A percentile compares a stretch with the other conserved stretches of the same genome.
Evolutionary conservation across 2,113 vertebrate genomes (phyloP).

Genomic region (Pristiophorus japonicus): DNA sequence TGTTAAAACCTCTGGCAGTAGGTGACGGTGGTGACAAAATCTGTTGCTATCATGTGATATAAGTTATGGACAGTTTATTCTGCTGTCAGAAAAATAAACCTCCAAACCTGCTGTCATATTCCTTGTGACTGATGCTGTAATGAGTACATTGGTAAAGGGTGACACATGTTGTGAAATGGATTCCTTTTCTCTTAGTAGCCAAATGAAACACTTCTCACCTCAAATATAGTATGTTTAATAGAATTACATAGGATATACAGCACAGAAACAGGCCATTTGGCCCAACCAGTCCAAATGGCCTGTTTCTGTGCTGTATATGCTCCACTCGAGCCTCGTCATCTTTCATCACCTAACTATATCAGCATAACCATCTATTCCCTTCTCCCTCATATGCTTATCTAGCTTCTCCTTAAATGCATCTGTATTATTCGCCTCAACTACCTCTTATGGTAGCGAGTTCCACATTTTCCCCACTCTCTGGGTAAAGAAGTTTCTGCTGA

Average conservation of each 20-base stretch:
- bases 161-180: neutral
- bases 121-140: neutral
- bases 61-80: neutral
- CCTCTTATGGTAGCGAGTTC: neutral
- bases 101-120: neutral
- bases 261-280: neutral
- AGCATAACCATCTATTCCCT: neutral
- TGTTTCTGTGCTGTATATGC: too few relatives aligned
- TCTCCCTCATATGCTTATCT: neutral
- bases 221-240: neutral
- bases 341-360: neutral
- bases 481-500: neutral
- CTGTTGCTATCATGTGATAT: neutral
- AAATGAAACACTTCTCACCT: neutral
- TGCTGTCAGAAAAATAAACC: neutral
- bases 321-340: neutral
- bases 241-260: neutral
- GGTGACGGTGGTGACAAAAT: neutral
- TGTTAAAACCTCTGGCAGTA: neutral
- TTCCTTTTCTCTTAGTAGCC: neutral
- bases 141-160: neutral
- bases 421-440: neutral
- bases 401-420: neutral
- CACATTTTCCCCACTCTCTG: neutral
- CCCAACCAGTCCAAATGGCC: neutral